Percentiles rank a stretch among this genome's conserved stretches.
phyloP scores from a whole-genome alignment of 2,797 vertebrate species.

The Characodon lateralis region DNA sequence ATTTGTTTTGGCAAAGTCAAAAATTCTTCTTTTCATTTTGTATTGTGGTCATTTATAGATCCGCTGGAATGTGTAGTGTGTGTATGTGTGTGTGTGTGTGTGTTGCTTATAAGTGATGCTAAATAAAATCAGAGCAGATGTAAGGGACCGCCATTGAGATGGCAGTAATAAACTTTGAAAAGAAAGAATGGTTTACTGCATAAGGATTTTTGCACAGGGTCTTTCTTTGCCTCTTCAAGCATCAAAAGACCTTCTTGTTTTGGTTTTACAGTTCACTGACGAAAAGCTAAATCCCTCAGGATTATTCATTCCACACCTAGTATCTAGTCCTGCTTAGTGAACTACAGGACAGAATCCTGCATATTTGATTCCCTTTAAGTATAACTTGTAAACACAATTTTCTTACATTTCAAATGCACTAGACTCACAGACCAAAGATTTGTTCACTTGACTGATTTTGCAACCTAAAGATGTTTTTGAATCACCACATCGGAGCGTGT shows the following conservation, averaged over 20 bases:
- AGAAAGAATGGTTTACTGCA: no score
- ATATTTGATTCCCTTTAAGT: not conserved
- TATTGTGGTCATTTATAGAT: no score
- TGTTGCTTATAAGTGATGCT: no score
- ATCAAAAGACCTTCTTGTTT: not conserved
- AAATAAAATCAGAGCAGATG: no score
- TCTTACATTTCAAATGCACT: not conserved
- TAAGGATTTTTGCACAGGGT: not conserved
- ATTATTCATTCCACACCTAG: not conserved
- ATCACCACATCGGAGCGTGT: not conserved
- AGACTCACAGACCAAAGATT: not conserved
- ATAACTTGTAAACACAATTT: not conserved
- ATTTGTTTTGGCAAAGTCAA: no score
- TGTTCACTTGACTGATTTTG: not conserved
- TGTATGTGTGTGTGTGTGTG: no score
- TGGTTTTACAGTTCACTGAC: no score
- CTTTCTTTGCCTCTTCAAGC: not conserved
- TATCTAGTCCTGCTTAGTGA: not conserved
- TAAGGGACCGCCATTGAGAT: no score
- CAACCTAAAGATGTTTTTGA: not conserved
- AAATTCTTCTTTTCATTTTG: no score
- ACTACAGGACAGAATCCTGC: not conserved
- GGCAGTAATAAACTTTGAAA: no score
- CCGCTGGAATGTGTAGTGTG: no score
- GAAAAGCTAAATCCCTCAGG: not conserved